Percentiles rank a stretch among this genome's conserved stretches.
These are phyloP conservation scores for Palaemon carinicauda DNA, from an alignment of 1,140 invertebrate genomes.

Conservation along the genomic window DNA sequence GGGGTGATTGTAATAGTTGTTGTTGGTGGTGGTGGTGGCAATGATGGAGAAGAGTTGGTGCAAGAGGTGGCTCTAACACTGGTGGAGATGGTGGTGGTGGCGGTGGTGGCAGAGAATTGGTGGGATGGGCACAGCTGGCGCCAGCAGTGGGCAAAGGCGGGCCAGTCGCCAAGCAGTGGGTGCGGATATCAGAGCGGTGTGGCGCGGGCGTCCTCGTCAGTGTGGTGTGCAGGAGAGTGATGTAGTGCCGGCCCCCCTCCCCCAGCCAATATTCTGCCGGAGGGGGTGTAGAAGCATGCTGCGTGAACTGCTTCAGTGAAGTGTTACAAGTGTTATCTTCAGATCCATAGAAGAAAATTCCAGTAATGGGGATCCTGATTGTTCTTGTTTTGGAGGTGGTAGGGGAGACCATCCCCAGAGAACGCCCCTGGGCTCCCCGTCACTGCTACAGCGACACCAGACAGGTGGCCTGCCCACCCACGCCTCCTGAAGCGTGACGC, in stretches of 20 bases:
- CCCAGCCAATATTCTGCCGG: background rate
- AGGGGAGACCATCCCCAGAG: constrained; percentile 23
- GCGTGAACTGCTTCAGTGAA: too few relatives aligned
- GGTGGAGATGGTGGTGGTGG: constrained; percentile 22
- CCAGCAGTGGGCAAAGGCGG: constrained; percentile 18
- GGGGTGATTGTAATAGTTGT: background rate
- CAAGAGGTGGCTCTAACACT: background rate
- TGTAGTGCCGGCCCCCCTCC: background rate
- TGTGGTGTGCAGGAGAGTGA: background rate
- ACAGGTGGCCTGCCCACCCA: constrained; percentile 13
- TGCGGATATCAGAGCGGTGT: background rate
- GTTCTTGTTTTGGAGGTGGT: background rate
- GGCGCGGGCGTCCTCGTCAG: background rate
- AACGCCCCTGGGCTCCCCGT: background rate
- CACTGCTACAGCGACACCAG: constrained; percentile 3
- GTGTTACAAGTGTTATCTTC: too few relatives aligned
- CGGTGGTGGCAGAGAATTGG: background rate
- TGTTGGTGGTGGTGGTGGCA: background rate
- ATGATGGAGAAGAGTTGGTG: background rate
- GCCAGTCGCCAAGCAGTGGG: constrained; percentile 12
- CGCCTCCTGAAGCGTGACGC: constrained; percentile 28
- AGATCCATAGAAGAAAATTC: too few relatives aligned
- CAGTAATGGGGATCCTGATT: background rate
- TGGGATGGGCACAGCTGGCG: constrained; percentile 14
- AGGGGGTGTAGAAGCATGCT: too few relatives aligned